Evolutionary conservation across 2,113 vertebrate species (phyloP), one percentile per base, ranked within the genome.

Genomic region (Mola mola): DNA sequence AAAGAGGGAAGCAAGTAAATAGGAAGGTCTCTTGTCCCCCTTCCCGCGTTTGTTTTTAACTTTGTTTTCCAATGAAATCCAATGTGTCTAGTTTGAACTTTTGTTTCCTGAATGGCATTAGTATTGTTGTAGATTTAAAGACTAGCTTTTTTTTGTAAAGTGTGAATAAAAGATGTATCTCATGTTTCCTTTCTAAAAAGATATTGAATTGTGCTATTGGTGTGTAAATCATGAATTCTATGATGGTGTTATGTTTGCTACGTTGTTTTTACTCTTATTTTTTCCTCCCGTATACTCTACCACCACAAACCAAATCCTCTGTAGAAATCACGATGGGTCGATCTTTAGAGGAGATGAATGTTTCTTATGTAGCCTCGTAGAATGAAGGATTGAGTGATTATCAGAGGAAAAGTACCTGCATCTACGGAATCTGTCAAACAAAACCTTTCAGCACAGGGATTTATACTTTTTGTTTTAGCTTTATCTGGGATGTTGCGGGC

Each of bases 111-210:
- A 93, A 94, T 95, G 94, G 91, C 94, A 95, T 93, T 95, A 91
- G 93, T 94, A 92, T 92, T 94, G 93, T 93, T 92, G 87, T 94
- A 94, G 93, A 89, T 79, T 85, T 82, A 85, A 89, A 87, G 86
- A 82, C 87, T 88, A 90, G 75, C 84, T 84, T 91, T 44, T 44
- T 94, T 94, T 94, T 95, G 92, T 96, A 95, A 95, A 95, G 94
- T 98, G 94, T 96, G 94, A 96, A 95, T 95, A 96, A 96, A 95
- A 94, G 91, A 91, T 95, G 94, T 95, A 94, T 93, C 93, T 94
- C 90, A 87, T 94, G 92, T 95, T 96, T 94, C 92, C 93, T 95
- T 93, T 91, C 89, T 92, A 90, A 88, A 95, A 79, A 86, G 78
- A 94, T 79, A 77, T 66, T 91, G 92, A 94, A 88, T 87, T 94